Evolutionary conservation across 1,140 invertebrate genomes (phyloP).

Genomic region (Geopemphigus sp.): DNA sequence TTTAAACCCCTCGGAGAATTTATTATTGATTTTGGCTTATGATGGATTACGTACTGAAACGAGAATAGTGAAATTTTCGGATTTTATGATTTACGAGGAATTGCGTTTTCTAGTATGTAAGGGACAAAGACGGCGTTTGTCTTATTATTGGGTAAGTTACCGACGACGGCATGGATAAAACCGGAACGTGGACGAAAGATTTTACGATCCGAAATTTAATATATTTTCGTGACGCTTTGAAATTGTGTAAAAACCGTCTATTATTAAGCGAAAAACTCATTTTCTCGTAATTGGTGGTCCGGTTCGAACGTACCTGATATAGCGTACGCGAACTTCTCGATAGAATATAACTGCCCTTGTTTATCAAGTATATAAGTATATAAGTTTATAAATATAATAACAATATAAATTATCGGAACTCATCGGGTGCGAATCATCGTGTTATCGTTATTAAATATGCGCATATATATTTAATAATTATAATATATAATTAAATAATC

Average conservation of each 20-base stretch:
- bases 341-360: background rate
- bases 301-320: background rate
- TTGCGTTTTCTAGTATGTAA: background rate
- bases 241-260: too few relatives aligned
- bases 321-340: background rate
- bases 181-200: background rate
- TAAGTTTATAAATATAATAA: background rate
- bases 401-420: background rate
- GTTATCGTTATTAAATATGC: background rate
- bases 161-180: background rate
- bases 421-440: background rate
- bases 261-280: too few relatives aligned
- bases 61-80: background rate
- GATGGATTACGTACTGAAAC: background rate
- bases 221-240: too few relatives aligned
- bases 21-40: background rate
- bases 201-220: slow-evolving; percentile 5
- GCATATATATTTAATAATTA: background rate
- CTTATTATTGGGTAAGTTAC: background rate
- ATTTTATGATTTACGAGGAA: background rate
- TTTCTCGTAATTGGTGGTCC: background rate
- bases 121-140: background rate
- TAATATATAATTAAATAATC: too few relatives aligned
- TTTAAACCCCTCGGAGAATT: background rate
- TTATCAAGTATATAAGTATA: background rate